Percentiles rank a stretch among this genome's conserved stretches.
These are phyloP conservation scores for Platysteira castanea DNA, from an alignment of 2,113 vertebrate genomes.

Conservation along the genomic window DNA sequence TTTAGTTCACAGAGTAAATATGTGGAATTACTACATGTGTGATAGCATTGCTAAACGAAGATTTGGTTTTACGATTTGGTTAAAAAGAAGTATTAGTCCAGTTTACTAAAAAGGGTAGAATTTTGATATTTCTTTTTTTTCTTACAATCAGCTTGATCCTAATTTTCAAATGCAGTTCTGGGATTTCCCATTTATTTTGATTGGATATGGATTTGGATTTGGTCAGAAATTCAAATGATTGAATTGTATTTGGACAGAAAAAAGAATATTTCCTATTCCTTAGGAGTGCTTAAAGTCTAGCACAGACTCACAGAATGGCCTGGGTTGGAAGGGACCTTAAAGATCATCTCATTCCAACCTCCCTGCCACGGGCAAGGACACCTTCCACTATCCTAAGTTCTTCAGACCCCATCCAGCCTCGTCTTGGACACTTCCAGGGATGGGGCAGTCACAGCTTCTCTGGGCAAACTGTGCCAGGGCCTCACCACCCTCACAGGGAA, in stretches of 20 bases:
- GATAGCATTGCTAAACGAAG: not conserved
- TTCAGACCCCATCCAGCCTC: not conserved
- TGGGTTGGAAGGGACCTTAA: not conserved
- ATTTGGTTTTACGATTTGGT: not conserved
- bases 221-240: no score
- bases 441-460: not conserved
- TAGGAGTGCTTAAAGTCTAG: not conserved
- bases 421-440: not conserved
- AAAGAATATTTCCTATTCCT: not conserved
- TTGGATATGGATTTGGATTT: not conserved
- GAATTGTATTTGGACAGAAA: not conserved
- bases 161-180: not conserved
- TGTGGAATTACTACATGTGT: not conserved
- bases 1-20: not conserved
- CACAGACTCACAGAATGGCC: not conserved
- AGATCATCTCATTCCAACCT: fast-evolving
- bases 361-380: not conserved
- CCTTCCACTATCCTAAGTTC: fast-evolving
- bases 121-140: not conserved
- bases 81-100: not conserved
- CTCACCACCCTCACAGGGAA: fast-evolving
- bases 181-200: not conserved
- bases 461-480: fast-evolving
- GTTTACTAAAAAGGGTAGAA: not conserved
- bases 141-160: not conserved